Conservation (phyloP, 23 tunicate genomes). For the Phallusia fumigata region DNA sequence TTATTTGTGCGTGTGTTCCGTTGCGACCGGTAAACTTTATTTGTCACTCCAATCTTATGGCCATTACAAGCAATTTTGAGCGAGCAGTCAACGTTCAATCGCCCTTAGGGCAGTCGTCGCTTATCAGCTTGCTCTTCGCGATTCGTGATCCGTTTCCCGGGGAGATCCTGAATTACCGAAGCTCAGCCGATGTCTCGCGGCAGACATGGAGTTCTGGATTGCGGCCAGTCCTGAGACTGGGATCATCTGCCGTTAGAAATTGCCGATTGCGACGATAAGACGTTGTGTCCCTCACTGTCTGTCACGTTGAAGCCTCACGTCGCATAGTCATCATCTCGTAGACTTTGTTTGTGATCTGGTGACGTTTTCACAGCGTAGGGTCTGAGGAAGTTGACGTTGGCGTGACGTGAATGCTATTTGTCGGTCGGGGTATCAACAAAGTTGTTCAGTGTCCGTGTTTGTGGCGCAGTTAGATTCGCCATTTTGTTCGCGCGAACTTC, state of each 20-base stretch:
- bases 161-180: no score
- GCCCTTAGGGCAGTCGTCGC: not conserved
- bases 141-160: no score
- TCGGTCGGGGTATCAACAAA: not conserved
- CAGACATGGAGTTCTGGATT: not conserved
- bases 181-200: not conserved
- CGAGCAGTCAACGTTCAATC: not conserved
- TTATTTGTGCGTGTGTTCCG: no score
- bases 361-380: not conserved
- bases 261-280: slow-evolving; percentile 14
- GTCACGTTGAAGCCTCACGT: not conserved
- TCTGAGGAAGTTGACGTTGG: not conserved
- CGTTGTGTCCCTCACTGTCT: not conserved
- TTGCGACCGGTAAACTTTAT: no score
- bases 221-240: not conserved
- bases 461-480: no score
- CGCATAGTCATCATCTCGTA: not conserved
- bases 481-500: no score
- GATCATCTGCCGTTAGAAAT: slow-evolving; percentile 10
- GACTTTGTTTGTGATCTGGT: not conserved
- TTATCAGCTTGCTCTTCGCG: not conserved
- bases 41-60: not conserved
- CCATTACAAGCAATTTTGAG: slow-evolving; percentile 9
- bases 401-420: not conserved
- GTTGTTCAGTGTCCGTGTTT: no score